Evolutionary conservation across 2,113 vertebrate species (phyloP).

Genomic region (Odobenus rosmarus): DNA sequence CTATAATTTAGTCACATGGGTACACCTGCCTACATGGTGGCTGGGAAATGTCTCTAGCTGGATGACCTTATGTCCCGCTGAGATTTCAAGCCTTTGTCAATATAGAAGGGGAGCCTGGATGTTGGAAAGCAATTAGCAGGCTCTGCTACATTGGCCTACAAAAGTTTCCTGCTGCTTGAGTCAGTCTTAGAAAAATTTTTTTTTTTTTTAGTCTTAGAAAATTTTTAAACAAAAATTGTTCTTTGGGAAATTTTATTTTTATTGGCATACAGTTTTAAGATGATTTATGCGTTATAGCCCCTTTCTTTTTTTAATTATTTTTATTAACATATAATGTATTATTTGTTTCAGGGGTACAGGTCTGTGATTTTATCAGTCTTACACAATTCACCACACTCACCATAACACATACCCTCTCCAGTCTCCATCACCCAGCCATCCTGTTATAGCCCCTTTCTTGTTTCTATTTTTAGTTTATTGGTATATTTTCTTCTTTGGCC

Average conservation of each 20-base stretch:
- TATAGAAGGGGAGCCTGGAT: neutral
- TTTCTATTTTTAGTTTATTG: neutral
- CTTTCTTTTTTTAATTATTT: neutral
- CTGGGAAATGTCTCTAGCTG: neutral
- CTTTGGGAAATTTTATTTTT: slow-evolving; percentile 20
- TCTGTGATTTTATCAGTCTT: no score
- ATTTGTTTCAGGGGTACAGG: no score
- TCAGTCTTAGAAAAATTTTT: neutral
- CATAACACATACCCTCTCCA: no score
- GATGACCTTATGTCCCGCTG: neutral
- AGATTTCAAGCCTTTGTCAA: neutral
- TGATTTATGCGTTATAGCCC: neutral
- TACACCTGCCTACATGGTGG: neutral
- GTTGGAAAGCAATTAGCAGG: neutral
- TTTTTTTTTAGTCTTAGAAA: neutral
- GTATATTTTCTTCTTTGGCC: neutral
- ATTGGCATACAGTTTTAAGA: neutral
- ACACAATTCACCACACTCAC: no score
- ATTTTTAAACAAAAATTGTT: neutral
- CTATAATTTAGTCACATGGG: neutral
- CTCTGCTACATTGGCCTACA: neutral
- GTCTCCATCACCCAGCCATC: no score
- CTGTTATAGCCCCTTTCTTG: neutral
- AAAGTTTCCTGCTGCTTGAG: neutral
- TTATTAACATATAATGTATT: no score